Conservation (phyloP, 2,888 invertebrate species). For the Saturnia pavonia region DNA sequence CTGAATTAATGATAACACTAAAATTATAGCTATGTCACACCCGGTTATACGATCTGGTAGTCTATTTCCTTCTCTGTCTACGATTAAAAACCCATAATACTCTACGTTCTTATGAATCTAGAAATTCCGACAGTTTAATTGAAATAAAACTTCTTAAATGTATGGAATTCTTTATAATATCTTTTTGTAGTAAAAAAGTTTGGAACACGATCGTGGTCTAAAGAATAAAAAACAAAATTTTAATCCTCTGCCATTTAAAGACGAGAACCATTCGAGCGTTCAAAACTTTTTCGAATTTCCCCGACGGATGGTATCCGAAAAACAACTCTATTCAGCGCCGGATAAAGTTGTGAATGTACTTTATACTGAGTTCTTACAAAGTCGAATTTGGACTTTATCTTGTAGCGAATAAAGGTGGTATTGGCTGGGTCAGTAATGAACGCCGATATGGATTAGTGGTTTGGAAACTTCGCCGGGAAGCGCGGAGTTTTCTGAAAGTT, state of each 20-base stretch:
- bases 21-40: no score
- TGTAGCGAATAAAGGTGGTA: constrained; percentile 47
- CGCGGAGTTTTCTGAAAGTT: constrained; percentile 40
- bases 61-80: no score
- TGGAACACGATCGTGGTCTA: constrained; percentile 16
- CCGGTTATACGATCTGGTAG: no score
- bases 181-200: constrained; percentile 17
- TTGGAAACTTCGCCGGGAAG: constrained; percentile 41
- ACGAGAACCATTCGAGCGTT: constrained; percentile 39
- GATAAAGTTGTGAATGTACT: constrained; percentile 13
- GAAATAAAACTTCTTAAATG: neutral
- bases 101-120: neutral
- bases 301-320: neutral
- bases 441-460: constrained; percentile 64
- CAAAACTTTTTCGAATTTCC: constrained; percentile 36
- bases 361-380: neutral
- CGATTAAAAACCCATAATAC: no score
- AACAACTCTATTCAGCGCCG: neutral
- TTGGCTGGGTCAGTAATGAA: constrained; percentile 51
- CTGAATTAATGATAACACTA: no score
- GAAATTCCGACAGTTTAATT: neutral
- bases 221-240: constrained; percentile 31
- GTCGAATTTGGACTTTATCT: constrained; percentile 37
- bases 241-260: constrained; percentile 47
- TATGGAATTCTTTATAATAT: constrained; percentile 1